Evolutionary conservation across 2,888 invertebrate genomes (phyloP).

Genomic region (Lucinisca nassula): DNA sequence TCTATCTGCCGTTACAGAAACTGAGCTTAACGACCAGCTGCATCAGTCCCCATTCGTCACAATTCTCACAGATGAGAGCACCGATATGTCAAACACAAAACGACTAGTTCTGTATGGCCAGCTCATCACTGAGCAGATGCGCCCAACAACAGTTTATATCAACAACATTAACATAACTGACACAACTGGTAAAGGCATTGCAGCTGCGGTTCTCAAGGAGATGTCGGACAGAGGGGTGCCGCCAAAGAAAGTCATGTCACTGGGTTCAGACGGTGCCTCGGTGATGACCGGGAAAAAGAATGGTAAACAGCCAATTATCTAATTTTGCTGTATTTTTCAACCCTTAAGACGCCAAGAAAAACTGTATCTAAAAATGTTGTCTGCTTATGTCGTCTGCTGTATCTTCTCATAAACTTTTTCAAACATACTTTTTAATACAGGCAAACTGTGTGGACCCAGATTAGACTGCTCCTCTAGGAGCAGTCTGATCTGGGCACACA

Average conservation of each 20-base stretch:
- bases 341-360: too few species aligned
- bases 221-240: conserved; percentile 24
- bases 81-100: conserved; percentile 50
- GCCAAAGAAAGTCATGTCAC: conserved; percentile 31
- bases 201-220: conserved; percentile 31
- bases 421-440: too few species aligned
- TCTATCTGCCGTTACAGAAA: background rate
- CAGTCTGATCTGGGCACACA: too few species aligned
- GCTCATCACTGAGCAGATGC: conserved; percentile 30
- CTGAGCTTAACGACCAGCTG: background rate
- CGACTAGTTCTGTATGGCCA: conserved; percentile 50
- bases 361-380: too few species aligned
- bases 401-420: too few species aligned
- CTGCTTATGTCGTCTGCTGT: too few species aligned
- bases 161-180: conserved; percentile 40
- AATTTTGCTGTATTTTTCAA: too few species aligned
- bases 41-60: background rate
- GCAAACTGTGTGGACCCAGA: too few species aligned
- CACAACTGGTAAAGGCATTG: conserved; percentile 48
- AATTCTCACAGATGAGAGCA: conserved; percentile 23
- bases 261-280: conserved; percentile 45
- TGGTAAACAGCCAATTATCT: background rate
- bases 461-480: too few species aligned
- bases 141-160: conserved; percentile 36
- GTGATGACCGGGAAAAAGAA: conserved; percentile 46